phyloP scores from a whole-genome alignment of 53 echinoderm and acorn worm genomes.

The Zoroaster sp. region DNA sequence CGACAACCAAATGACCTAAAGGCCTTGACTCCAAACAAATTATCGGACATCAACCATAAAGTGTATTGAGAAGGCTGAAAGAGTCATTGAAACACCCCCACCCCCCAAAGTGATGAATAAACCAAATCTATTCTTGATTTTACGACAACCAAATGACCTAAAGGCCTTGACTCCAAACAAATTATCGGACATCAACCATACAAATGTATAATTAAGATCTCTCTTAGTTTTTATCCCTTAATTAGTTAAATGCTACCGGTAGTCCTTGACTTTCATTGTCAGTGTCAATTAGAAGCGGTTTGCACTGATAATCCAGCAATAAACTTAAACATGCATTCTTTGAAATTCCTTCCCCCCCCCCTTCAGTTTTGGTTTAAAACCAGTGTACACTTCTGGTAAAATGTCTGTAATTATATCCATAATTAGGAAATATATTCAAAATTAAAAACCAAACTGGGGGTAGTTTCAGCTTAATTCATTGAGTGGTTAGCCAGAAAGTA shows the following conservation, averaged over 20 bases:
- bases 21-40: neutral
- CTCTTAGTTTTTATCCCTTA: neutral
- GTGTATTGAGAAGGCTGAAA: neutral
- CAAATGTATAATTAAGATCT: no score
- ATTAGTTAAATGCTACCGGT: neutral
- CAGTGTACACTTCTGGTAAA: no score
- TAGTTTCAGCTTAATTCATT: no score
- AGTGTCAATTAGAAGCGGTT: slow-evolving; percentile 3
- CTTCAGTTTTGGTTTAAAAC: no score
- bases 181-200: neutral
- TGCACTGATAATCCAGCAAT: slow-evolving; percentile 3
- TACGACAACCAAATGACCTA: neutral
- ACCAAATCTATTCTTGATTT: neutral
- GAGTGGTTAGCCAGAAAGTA: no score
- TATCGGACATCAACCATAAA: neutral
- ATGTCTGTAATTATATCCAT: no score
- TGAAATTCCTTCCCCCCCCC: no score
- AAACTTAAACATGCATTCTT: neutral
- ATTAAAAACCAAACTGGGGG: no score
- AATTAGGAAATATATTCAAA: no score
- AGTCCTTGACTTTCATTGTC: slow-evolving; percentile 50
- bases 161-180: neutral
- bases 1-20: neutral
- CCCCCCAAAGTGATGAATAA: no score
- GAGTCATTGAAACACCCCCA: no score